These are phyloP conservation scores for Anorthoa munda DNA, from an alignment of 2,888 invertebrate genomes.

Conservation along the genomic window DNA sequence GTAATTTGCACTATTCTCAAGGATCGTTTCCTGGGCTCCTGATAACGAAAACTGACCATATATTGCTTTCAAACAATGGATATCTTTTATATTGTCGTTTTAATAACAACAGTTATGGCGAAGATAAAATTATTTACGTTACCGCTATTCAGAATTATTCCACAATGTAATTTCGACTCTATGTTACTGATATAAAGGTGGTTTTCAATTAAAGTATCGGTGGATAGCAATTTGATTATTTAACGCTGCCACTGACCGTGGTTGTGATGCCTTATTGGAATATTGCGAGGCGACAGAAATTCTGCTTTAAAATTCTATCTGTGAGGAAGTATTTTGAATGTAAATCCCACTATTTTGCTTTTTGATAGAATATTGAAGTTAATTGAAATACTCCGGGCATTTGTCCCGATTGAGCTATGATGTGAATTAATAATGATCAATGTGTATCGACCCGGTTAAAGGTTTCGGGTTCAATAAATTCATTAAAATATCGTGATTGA, in stretches of 20 bases:
- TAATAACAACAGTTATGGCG: conserved; percentile 60
- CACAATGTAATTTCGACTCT: conserved; percentile 27
- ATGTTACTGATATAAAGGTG: neutral
- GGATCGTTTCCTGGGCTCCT: neutral
- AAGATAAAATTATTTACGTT: conserved; percentile 61
- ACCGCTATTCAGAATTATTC: conserved; percentile 29
- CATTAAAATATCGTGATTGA: neutral
- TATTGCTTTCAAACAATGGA: conserved; percentile 50
- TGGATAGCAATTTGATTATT: conserved; percentile 58
- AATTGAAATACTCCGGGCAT: neutral
- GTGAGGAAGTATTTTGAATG: conserved; percentile 6
- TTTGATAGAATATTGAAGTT: neutral
- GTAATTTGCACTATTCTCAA: conserved; percentile 43
- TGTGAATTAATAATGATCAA: neutral
- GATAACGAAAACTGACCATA: conserved; percentile 51
- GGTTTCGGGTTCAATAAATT: neutral
- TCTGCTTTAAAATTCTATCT: conserved; percentile 35
- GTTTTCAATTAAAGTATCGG: conserved; percentile 13
- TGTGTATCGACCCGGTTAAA: neutral
- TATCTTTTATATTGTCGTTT: conserved; percentile 55
- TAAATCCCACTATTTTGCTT: conserved; percentile 1
- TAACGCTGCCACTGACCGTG: conserved; percentile 49
- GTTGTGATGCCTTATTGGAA: conserved; percentile 47
- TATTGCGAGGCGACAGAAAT: conserved; percentile 27
- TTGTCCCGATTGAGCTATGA: neutral